Percentiles rank a stretch among this genome's conserved stretches.
Evolutionary conservation across 2,888 invertebrate species (phyloP).

Genomic region (Eugnorisma glareosa): DNA sequence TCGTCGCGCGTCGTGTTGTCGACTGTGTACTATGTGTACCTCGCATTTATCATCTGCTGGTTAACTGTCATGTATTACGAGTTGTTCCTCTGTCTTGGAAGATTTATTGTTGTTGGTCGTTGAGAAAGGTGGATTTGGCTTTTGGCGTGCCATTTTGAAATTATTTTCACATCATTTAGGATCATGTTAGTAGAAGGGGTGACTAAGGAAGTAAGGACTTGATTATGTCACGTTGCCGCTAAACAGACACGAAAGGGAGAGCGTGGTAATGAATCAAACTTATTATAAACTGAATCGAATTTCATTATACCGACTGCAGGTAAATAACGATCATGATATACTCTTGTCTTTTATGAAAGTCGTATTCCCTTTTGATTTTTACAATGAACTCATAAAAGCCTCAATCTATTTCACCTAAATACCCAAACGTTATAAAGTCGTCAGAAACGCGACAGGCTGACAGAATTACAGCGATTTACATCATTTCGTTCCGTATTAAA

Average conservation of each 20-base stretch:
- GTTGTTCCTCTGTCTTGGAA: background rate
- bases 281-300: background rate
- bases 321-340: background rate
- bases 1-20: slow-evolving; percentile 25
- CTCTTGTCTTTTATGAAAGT: background rate
- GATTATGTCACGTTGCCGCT: background rate
- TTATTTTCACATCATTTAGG: background rate
- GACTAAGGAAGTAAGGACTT: background rate
- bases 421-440: slow-evolving; percentile 14
- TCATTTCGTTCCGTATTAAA: slow-evolving; percentile 63
- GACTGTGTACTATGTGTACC: slow-evolving; percentile 10
- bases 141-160: background rate
- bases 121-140: background rate
- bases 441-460: slow-evolving; percentile 41
- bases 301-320: background rate
- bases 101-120: slow-evolving; percentile 2
- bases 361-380: background rate
- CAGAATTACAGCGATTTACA: slow-evolving; percentile 55
- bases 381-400: background rate
- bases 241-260: background rate
- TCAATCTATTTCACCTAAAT: slow-evolving; percentile 4
- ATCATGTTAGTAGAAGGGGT: background rate
- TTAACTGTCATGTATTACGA: slow-evolving; percentile 47
- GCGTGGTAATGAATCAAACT: background rate
- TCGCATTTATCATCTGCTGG: slow-evolving; percentile 52